These are phyloP conservation scores for Balearica regulorum DNA, from an alignment of 2,797 vertebrate species.

Conservation along the genomic window DNA sequence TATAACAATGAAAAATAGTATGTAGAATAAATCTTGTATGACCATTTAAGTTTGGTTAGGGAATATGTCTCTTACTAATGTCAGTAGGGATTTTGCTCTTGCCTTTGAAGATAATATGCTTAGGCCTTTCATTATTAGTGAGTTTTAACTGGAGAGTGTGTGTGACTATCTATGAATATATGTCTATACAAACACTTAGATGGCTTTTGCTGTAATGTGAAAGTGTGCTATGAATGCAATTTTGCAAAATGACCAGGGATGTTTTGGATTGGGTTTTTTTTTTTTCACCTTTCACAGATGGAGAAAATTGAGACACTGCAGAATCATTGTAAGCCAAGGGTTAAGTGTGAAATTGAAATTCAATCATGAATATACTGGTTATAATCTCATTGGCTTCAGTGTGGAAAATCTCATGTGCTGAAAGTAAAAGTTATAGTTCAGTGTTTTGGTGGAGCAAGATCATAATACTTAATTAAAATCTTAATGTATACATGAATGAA, in stretches of 20 bases:
- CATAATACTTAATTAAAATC: background rate
- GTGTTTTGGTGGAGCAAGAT: background rate
- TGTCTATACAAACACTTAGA: background rate
- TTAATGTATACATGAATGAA: background rate
- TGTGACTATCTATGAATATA: background rate
- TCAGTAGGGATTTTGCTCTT: background rate
- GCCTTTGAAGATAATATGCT: background rate
- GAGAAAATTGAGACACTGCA: background rate
- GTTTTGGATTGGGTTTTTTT: background rate
- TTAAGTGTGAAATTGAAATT: background rate
- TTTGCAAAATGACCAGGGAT: background rate
- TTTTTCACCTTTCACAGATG: background rate
- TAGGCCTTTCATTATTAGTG: background rate
- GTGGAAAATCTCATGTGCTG: background rate
- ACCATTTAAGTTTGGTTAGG: background rate
- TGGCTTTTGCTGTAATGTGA: background rate
- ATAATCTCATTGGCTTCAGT: background rate
- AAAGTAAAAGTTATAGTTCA: background rate
- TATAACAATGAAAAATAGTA: slow-evolving; percentile 23
- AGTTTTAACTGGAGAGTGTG: background rate
- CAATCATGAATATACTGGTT: background rate
- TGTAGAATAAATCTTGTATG: background rate
- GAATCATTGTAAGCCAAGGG: background rate
- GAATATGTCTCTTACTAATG: background rate
- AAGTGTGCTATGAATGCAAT: background rate